Base-by-base conservation (phyloP, 2,797 vertebrate species). In the Odontamblyopus rebecca region DNA sequence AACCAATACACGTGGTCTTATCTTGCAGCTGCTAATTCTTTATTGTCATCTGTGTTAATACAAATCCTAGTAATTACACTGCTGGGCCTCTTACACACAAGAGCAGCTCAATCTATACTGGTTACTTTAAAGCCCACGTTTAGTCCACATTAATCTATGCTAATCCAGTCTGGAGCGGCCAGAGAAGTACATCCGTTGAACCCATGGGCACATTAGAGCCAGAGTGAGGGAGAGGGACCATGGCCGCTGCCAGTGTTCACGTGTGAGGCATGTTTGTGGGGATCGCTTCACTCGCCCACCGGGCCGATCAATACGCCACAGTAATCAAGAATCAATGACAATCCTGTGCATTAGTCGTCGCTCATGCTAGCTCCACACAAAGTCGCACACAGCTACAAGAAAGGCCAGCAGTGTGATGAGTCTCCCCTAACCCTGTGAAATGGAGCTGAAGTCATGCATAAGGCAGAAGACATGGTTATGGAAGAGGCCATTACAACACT, bases 271-370 rank as follows among this genome's bases (percentile, higher is more conserved):
- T 64, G 38, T 44, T 13, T 38, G 11, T 6, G n/a, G 19, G 38
- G 19, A 41, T 41, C 6, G n/a, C 38, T 38, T 32, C 61, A 41
- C 61, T 64, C 38, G 27, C n/a, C n/a, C 35, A 4, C 5, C 13
- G 3, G n/a, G n/a, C 4, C 8, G 6, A 64, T 64, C 61, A 44
- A 64, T 64, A 26, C 1, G 11, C n/a, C 0, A 13, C 61, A 41
- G 61, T 64, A 64, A 63, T 41, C 41, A 64, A 64, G n/a, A 44
- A 44, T 44, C 35, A 44, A 41, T 64, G 38, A 11, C 30, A 61
- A 61, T 61, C 30, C 16, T 19, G 6, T 6, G 30, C 30, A 9
- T 61, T 64, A 26, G 11, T n/a, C 12, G 9, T n/a, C 23, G 35
- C 38, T 19, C 38, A 41, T 11, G 9, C 7, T 41, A 41, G 11